Conservation (phyloP, 2,888 invertebrate genomes). For the Nomada lathburiana region DNA sequence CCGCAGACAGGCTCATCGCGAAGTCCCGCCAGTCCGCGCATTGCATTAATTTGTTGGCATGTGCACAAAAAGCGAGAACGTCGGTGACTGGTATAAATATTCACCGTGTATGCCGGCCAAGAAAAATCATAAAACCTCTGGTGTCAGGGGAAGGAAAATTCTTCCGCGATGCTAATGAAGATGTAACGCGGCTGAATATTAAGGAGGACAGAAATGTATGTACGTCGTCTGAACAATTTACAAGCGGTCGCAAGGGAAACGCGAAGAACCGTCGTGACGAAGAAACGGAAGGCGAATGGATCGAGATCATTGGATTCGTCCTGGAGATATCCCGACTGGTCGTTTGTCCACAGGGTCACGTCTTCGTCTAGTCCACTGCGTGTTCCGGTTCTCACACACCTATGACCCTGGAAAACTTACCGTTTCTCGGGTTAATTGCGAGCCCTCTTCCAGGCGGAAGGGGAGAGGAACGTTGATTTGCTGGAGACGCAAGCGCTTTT, state of each 20-base stretch:
- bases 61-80: not conserved
- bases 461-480: slow-evolving; percentile 66
- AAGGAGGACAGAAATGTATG: not conserved
- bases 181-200: not conserved
- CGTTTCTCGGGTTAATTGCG: slow-evolving; percentile 81
- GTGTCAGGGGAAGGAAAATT: not conserved
- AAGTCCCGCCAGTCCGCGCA: not conserved
- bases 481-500: slow-evolving; percentile 62
- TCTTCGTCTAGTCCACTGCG: slow-evolving; percentile 66
- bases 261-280: slow-evolving; percentile 3
- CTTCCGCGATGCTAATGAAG: not conserved
- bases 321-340: slow-evolving; percentile 58
- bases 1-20: too few relatives aligned
- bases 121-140: slow-evolving; percentile 11
- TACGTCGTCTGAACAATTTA: slow-evolving; percentile 2
- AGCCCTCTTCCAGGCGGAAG: slow-evolving; percentile 18
- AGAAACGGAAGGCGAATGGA: not conserved
- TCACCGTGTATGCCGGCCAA: not conserved
- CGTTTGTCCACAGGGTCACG: slow-evolving; percentile 79
- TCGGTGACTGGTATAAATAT: slow-evolving; percentile 7
- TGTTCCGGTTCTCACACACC: slow-evolving; percentile 83
- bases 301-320: slow-evolving; percentile 18
- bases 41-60: not conserved
- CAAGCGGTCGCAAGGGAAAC: not conserved
- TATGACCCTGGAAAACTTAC: slow-evolving; percentile 75